These are phyloP conservation scores for Danio jaintianensis DNA, from an alignment of 2,797 vertebrate species.

Conservation along the genomic window DNA sequence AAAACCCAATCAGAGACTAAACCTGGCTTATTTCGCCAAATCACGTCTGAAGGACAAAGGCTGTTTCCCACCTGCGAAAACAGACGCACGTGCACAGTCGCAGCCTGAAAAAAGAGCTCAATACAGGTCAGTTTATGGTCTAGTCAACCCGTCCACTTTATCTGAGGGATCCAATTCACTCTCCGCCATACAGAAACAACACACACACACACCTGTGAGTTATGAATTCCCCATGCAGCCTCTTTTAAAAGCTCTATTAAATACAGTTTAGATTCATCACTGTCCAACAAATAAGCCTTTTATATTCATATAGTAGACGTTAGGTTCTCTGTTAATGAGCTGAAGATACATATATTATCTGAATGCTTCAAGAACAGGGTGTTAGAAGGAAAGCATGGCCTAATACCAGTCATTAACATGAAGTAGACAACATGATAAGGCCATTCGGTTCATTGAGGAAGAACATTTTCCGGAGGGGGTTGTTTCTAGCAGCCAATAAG, in stretches of 20 bases:
- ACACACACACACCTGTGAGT: constrained; percentile 40
- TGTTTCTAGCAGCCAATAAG: background rate
- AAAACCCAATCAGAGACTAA: constrained; percentile 47
- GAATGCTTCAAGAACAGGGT: constrained; percentile 12
- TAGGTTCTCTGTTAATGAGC: constrained; percentile 20
- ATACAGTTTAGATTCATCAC: constrained; percentile 20
- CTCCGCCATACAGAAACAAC: constrained; percentile 31
- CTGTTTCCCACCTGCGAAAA: constrained; percentile 32
- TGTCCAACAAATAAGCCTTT: constrained; percentile 17
- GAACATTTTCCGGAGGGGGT: background rate
- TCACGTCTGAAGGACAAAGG: constrained; percentile 46
- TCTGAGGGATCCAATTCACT: constrained; percentile 42
- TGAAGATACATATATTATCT: constrained; percentile 22
- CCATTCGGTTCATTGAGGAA: constrained; percentile 8
- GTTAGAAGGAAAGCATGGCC: background rate
- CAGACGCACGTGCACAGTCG: background rate
- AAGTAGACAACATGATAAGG: constrained; percentile 38
- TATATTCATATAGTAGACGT: constrained; percentile 28
- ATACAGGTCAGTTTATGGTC: constrained; percentile 34
- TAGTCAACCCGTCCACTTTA: constrained; percentile 16
- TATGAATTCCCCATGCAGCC: constrained; percentile 6
- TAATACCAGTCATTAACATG: constrained; percentile 42
- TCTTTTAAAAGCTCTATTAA: constrained; percentile 36
- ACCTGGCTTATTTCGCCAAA: constrained; percentile 22
- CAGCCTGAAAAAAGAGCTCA: background rate